These are phyloP conservation scores for Glaucidium brasilianum DNA, from an alignment of 2,113 vertebrate genomes.

Conservation along the genomic window DNA sequence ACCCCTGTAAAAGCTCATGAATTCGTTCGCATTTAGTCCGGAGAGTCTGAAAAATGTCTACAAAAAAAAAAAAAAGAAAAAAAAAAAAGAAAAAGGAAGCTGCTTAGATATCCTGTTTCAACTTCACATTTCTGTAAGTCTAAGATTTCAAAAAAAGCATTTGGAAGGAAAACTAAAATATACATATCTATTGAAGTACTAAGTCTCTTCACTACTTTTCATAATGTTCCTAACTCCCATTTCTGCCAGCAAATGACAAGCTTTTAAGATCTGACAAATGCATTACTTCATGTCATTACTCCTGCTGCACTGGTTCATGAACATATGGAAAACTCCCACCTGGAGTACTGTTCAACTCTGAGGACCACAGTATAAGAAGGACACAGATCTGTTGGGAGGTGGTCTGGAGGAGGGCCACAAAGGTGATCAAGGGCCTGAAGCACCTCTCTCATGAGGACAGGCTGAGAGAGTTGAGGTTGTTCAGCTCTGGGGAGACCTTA, in stretches of 20 bases:
- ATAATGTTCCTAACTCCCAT: background rate
- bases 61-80: background rate
- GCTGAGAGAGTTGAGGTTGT: too few species aligned
- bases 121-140: background rate
- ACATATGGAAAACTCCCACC: background rate
- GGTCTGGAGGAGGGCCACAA: too few species aligned
- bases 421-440: too few species aligned
- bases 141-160: background rate
- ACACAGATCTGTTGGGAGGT: too few species aligned
- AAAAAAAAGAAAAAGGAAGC: background rate
- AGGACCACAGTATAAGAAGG: too few species aligned
- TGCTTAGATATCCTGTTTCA: background rate
- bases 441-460: too few species aligned
- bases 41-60: constrained; percentile 87
- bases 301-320: background rate
- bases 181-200: background rate
- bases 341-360: too few species aligned
- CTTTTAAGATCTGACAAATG: background rate
- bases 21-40: constrained; percentile 83
- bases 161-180: background rate
- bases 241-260: background rate
- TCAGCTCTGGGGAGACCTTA: too few species aligned
- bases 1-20: constrained; percentile 87
- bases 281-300: background rate
- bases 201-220: background rate